Evolutionary conservation across 2,113 vertebrate genomes (phyloP).

Genomic region (Strix aluco): DNA sequence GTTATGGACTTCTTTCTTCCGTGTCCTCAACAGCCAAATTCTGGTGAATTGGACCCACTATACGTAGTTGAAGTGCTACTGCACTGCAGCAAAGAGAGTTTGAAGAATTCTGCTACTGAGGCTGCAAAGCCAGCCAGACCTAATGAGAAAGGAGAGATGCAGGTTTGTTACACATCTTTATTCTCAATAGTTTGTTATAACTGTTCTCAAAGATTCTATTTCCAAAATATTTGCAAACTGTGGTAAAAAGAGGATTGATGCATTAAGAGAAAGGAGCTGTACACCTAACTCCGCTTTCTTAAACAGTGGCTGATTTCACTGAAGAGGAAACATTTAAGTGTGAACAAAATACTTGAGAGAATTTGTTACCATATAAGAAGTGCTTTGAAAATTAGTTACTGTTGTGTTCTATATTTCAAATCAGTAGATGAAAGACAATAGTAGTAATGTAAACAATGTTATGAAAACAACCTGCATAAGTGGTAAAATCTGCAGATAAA

Average conservation of each 20-base stretch:
- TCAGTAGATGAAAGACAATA: neutral
- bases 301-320: neutral
- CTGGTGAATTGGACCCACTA: constrained; percentile 86
- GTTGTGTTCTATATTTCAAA: neutral
- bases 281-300: neutral
- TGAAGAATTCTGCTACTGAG: constrained; percentile 91
- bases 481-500: neutral
- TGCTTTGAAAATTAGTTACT: neutral
- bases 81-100: constrained; percentile 92
- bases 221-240: neutral
- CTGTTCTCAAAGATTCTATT: neutral
- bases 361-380: neutral
- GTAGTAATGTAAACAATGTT: neutral
- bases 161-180: constrained; percentile 74
- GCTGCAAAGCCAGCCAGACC: constrained; percentile 86
- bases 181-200: neutral
- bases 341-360: neutral
- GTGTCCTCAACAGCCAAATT: constrained; percentile 72
- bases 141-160: constrained; percentile 95
- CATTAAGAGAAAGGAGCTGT: neutral
- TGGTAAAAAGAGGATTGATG: neutral
- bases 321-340: neutral
- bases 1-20: neutral
- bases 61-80: constrained; percentile 94
- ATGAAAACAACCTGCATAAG: neutral